A percentile compares a stretch with the other conserved stretches of the same genome.
These are phyloP conservation scores for Lepeophtheirus salmonis DNA, from an alignment of 1,140 invertebrate genomes.

Conservation along the genomic window DNA sequence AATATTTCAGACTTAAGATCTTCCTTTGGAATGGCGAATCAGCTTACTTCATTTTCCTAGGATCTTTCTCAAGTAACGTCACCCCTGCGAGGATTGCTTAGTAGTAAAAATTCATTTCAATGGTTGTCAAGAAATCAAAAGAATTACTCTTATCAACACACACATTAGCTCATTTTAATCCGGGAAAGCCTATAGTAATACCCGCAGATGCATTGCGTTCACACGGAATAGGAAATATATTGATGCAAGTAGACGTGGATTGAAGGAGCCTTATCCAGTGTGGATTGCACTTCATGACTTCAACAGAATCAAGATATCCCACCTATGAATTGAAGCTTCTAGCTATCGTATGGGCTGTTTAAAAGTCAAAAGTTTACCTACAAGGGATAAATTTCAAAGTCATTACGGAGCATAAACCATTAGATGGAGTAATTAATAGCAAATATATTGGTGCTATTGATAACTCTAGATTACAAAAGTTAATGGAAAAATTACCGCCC, in stretches of 20 bases:
- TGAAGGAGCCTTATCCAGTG: too few relatives aligned
- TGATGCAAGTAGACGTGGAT: background rate
- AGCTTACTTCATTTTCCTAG: too few relatives aligned
- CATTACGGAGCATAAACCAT: constrained; percentile 22
- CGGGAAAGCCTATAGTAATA: background rate
- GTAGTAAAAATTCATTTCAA: background rate
- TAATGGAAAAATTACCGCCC: too few relatives aligned
- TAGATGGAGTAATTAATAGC: background rate
- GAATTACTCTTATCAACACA: background rate
- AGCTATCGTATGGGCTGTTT: constrained; percentile 25
- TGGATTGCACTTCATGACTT: background rate
- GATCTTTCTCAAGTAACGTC: background rate
- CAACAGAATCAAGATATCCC: background rate
- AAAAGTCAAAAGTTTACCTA: constrained; percentile 34
- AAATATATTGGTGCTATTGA: background rate
- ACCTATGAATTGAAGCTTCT: constrained; percentile 21
- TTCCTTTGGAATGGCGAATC: background rate
- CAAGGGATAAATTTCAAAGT: constrained; percentile 27
- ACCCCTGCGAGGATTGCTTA: background rate
- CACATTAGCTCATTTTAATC: background rate
- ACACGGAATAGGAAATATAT: background rate
- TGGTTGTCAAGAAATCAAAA: background rate
- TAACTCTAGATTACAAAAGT: background rate
- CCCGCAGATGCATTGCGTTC: background rate
- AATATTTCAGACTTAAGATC: background rate